Evolutionary conservation across 1,140 invertebrate species (phyloP).

Genomic region (Drosophila guanche): DNA sequence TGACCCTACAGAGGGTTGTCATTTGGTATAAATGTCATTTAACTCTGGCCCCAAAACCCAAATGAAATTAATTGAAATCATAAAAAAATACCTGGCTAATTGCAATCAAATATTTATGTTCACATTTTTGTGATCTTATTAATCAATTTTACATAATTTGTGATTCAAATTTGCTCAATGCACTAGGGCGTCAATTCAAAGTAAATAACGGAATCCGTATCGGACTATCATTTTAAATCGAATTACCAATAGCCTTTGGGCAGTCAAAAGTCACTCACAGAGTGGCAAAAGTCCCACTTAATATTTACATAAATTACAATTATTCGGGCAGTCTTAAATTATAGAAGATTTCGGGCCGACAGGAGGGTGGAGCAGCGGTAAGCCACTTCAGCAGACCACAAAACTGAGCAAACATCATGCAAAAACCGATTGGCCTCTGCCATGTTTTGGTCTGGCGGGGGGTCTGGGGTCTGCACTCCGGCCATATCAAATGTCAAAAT

Average conservation of each 20-base stretch:
- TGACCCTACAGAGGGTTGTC: slow-evolving; percentile 8
- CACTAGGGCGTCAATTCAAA: slow-evolving; percentile 5
- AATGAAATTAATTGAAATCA: slow-evolving; percentile 63
- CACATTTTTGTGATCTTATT: slow-evolving; percentile 33
- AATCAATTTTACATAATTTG: slow-evolving; percentile 39
- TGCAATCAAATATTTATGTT: slow-evolving; percentile 40
- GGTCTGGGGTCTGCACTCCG: no score
- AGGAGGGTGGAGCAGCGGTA: no score
- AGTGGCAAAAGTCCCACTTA: no score
- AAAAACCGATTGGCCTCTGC: no score
- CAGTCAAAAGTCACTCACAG: neutral
- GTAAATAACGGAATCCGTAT: neutral
- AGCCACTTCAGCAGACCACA: no score
- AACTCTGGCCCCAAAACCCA: slow-evolving; percentile 19
- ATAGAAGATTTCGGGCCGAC: no score
- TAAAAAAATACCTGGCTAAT: slow-evolving; percentile 20
- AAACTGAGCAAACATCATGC: no score
- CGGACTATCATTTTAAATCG: slow-evolving; percentile 6
- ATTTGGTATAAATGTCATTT: slow-evolving; percentile 53
- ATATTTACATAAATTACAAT: no score
- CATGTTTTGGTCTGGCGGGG: no score
- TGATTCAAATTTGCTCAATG: neutral
- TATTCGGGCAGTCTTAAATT: no score
- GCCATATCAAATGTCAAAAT: slow-evolving; percentile 43
- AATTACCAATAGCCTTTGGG: slow-evolving; percentile 3